Base-by-base conservation (phyloP, 2,888 invertebrate species). In the Pseudanteris insignis region DNA sequence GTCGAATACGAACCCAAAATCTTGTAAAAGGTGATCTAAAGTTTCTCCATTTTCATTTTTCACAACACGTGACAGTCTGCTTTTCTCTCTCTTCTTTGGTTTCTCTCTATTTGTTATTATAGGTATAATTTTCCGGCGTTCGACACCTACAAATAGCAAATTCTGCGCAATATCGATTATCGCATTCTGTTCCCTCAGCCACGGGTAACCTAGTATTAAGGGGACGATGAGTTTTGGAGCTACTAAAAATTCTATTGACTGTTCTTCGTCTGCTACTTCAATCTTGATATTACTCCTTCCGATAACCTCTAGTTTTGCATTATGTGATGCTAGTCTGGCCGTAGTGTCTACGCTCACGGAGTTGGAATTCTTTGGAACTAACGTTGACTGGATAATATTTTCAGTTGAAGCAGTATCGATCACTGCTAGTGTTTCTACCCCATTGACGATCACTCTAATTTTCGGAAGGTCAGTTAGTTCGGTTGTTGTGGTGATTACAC, bases 321-420 rank as follows among this genome's bases (percentile, higher is more conserved):
- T n/a, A 12, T 6, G 25, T n/a, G 4, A 1, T 5, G 11, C 33
- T 15, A 12, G 33, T n/a, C 9, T 28, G 3, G 30, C 30, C 12
- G 7, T 30, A 12, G 1, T 10, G 1, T 12, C 11, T 10, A 8
- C 1, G 12, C 11, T 9, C 9, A 2, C 2, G 9, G 10, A 10
- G 11, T 2, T 34, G 9, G 10, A 6, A 7, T 1, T 7, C 11
- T 2, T 1, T 37, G 5, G 12, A 1, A 10, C 13, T 24, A 1
- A 15, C 5, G 8, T 13, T 0, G 46, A 38, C 0, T 36, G 32
- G 7, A 63, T 32, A 18, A 44, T 50, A 9, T 53, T 61, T 6
- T 40, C 10, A 21, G 40, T 32, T 1, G 61, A 43, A 7, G 37
- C 48, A 2, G 44, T 34, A 8, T 64, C 64, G 10, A 64, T 14